Conservation (phyloP, 2,888 invertebrate genomes). For the Suillia variegata region DNA sequence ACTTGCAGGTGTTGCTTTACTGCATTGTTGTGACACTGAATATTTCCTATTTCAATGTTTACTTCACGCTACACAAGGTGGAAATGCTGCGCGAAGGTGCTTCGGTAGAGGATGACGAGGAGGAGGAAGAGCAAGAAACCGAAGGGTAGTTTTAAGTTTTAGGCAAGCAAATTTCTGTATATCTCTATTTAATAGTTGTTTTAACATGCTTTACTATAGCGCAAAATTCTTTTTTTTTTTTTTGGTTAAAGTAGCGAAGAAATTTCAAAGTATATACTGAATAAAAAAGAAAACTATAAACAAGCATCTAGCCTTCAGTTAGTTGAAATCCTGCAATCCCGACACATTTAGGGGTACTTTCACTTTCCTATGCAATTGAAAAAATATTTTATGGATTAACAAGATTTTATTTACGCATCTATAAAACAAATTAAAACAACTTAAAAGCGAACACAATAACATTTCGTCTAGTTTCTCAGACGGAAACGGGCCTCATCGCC, state of each 20-base stretch:
- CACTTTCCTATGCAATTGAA: too few relatives aligned
- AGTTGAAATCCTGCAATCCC: too few relatives aligned
- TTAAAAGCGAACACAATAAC: constrained; percentile 5
- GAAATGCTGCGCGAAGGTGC: constrained; percentile 42
- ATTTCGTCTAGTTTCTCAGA: constrained; percentile 32
- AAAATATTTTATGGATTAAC: too few relatives aligned
- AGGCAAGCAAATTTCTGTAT: too few relatives aligned
- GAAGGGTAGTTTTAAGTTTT: background rate
- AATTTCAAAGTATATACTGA: background rate
- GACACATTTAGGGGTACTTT: too few relatives aligned
- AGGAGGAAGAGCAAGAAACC: constrained; percentile 27
- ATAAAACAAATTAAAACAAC: constrained; percentile 3
- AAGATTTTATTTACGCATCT: background rate
- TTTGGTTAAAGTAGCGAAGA: background rate
- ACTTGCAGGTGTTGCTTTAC: constrained; percentile 68
- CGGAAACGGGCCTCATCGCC: constrained; percentile 35
- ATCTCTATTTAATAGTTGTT: background rate
- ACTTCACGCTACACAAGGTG: constrained; percentile 64
- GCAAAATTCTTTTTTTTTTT: background rate
- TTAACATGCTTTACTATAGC: background rate
- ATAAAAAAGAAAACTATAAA: background rate
- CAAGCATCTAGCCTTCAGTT: too few relatives aligned
- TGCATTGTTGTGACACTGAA: constrained; percentile 69
- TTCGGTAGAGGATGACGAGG: constrained; percentile 37
- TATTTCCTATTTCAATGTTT: constrained; percentile 64